Base-by-base conservation (phyloP, 2,113 vertebrate species). In the Cinclus cinclus region DNA sequence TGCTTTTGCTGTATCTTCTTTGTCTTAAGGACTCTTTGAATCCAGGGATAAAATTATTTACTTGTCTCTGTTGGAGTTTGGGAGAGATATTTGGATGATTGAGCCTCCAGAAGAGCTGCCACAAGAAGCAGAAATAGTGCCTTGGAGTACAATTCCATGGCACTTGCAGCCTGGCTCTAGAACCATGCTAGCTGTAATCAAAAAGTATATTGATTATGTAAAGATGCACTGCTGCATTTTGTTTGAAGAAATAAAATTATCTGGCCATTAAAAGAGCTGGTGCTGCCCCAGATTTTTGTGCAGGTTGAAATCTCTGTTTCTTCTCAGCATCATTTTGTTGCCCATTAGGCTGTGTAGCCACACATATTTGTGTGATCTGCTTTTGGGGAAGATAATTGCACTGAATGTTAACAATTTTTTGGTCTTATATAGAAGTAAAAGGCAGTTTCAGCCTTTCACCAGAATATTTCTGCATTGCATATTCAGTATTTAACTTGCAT, bases 161-260 rank as follows among this genome's bases (percentile, higher is more conserved):
- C 44, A 74, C 81, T 85, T 94, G 21, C 83, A 89, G 41, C 53
- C n/a, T 89, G 53, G 33, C 41, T 86, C 56, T 13, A 79, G 53
- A 94, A 62, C 30, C 37, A 55, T 41, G 59, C 69, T 64, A 94
- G 39, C 25, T 31, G 68, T 84, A 69, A 80, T 24, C 78, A 42
- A 68, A 79, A 82, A 65, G 39, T 6, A 37, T 87, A 82, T 44
- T 87, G 94, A 94, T 96, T 95, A 76, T 92, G 15, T 47, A 95
- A 93, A 86, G 70, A 93, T 20, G 15, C 17, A 73, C 65, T 53
- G 14, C 31, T 89, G 16, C 10, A 2, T 89, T 86, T 52, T 41
- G 41, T 71, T 76, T 91, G 35, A 89, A 94, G 37, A 93, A 67
- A 55, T 89, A 85, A 71, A 82, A 87, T 52, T 2, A 77, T 69